Conservation (phyloP, 2,113 vertebrate genomes). For the Gasterosteus aculeatus region DNA sequence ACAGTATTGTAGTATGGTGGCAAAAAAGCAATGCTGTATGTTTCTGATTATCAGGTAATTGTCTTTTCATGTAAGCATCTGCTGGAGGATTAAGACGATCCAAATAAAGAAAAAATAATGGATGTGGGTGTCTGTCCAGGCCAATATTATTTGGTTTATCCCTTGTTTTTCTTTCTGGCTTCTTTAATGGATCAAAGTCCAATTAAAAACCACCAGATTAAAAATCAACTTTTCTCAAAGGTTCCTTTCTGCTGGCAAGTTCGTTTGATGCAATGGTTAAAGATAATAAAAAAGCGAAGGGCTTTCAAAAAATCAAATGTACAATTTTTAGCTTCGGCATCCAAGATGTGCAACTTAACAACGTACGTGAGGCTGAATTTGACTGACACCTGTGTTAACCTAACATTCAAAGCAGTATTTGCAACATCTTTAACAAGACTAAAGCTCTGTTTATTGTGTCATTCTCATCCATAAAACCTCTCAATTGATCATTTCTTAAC, state of each 20-base stretch:
- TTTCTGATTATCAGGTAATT: neutral
- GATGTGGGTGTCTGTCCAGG: neutral
- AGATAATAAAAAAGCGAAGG: neutral
- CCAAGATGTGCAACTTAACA: neutral
- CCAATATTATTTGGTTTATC: neutral
- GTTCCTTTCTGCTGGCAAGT: neutral
- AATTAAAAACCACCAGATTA: slow-evolving; percentile 7
- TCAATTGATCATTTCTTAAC: neutral
- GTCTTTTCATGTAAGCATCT: neutral
- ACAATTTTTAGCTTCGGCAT: neutral
- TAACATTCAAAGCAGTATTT: neutral
- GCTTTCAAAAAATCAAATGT: neutral
- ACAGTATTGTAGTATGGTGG: neutral
- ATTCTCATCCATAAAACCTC: neutral
- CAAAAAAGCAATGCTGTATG: neutral
- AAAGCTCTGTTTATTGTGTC: neutral
- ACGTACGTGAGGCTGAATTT: neutral
- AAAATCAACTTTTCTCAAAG: neutral
- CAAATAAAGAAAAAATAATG: neutral
- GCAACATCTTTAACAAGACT: no score
- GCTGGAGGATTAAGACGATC: neutral
- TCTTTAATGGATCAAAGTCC: neutral
- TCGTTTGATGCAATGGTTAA: neutral
- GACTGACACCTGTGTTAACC: neutral
- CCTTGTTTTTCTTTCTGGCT: neutral